Base-by-base conservation (phyloP, 1,140 invertebrate genomes). In the Leptinotarsa undecemlineata region DNA sequence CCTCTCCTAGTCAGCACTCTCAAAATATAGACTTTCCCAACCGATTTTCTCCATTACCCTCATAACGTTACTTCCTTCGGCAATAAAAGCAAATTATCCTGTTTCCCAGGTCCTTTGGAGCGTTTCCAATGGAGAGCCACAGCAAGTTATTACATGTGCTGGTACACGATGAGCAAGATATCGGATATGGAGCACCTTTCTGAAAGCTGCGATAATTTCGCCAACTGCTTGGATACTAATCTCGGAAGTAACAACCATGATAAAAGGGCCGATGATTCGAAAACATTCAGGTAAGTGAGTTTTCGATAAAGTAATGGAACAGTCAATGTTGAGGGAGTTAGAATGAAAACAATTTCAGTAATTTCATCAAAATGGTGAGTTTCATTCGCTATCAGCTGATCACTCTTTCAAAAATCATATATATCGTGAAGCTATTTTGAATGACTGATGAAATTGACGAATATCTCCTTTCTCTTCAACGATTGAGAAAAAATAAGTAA, bases 81-180 rank as follows among this genome's bases (percentile, higher is more conserved):
- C 11, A 4, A 33, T 23, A 64, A 64, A 64, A 64, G 14, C 26
- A 21, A 17, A 64, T 64, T 64, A 64, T 33, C 17, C 21, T 21
- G 20, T 48, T 48, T 68, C 62, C 60, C 48, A 82, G 81, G 81
- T 57, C 81, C 81, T n/a, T 21, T 82, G 15, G 81, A 82, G 76
- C 84, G 88, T 74, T 91, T 89, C 76, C 87, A 88, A 78, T 91
- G 90, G 90, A 82, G 88, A 33, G 87, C 86, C 1, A 88, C 89
- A 3, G 89, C 89, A 2, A 88, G 88, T 77, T 92, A 91, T 82
- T 92, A 88, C 81, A 90, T 92, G 89, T 92, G 90, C 77, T 90
- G 88, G 88, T 89, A 87, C 79, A 90, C 90, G 60, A 89, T 92
- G 88, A 83, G 87, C 20, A 86, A 86, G 70, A 83, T 82, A 21